These are phyloP conservation scores for Rhyacophila brunnea DNA, from an alignment of 1,140 invertebrate species.

Conservation along the genomic window DNA sequence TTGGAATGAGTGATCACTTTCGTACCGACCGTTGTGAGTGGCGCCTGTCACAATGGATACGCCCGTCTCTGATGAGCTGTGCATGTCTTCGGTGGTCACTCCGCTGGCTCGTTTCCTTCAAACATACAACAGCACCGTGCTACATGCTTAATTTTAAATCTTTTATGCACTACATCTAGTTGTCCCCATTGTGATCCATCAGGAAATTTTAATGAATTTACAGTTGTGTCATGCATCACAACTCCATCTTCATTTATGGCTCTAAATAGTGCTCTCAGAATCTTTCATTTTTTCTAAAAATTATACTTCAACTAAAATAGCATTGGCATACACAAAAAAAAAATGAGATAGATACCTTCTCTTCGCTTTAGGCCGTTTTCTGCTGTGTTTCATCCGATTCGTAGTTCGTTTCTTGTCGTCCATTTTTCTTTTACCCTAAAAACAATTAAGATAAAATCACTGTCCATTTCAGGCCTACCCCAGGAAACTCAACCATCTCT, in stretches of 20 bases:
- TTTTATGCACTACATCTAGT: too few species aligned
- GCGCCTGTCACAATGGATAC: conserved; percentile 17
- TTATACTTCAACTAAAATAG: too few species aligned
- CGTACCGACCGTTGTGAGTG: conserved; percentile 41
- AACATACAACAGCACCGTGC: too few species aligned
- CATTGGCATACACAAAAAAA: neutral
- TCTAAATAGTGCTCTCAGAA: too few species aligned
- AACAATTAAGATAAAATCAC: too few species aligned
- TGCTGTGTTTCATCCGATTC: conserved; percentile 4
- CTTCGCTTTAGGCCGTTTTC: conserved; percentile 22
- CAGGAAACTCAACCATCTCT: neutral
- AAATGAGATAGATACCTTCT: conserved; percentile 14
- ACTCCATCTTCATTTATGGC: too few species aligned
- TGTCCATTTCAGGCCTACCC: neutral
- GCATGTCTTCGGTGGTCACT: neutral
- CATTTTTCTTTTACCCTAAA: conserved; percentile 23
- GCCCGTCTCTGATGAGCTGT: conserved; percentile 18
- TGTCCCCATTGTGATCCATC: too few species aligned
- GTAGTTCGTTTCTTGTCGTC: conserved; percentile 14
- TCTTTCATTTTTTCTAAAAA: too few species aligned
- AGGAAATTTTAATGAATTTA: too few species aligned
- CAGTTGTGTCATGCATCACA: too few species aligned
- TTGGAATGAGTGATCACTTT: conserved; percentile 48
- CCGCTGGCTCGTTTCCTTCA: conserved; percentile 20
- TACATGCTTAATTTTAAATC: too few species aligned